A percentile compares a stretch with the other conserved stretches of the same genome.
Evolutionary conservation across 2,797 vertebrate genomes (phyloP).

Genomic region (Columba guinea): DNA sequence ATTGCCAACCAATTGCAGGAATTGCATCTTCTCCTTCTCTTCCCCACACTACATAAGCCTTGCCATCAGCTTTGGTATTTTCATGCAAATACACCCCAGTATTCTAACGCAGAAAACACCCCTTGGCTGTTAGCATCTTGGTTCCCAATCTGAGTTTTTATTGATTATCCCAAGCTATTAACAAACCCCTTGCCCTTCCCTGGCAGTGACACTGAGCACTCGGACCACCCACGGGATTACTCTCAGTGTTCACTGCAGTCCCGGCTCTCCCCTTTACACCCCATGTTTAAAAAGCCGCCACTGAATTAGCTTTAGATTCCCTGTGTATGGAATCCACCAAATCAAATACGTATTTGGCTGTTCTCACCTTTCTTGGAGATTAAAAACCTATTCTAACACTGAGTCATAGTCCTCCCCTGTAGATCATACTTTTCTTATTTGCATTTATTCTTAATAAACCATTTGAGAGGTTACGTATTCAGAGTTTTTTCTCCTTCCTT

Average conservation of each 20-base stretch:
- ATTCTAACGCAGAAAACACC: neutral
- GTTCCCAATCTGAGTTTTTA: neutral
- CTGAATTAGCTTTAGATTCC: neutral
- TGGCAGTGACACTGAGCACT: too few relatives aligned
- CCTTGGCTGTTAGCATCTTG: neutral
- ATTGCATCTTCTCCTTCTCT: neutral
- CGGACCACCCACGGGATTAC: neutral
- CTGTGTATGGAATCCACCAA: neutral
- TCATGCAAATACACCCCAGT: neutral
- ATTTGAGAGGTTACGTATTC: neutral
- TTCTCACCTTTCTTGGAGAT: neutral
- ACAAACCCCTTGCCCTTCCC: neutral
- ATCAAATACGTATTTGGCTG: neutral
- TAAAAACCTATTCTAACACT: neutral
- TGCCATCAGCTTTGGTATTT: neutral
- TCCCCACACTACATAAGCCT: rapidly evolving
- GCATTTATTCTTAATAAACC: neutral
- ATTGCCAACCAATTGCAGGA: neutral
- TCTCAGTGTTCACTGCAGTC: neutral
- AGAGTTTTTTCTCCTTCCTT: neutral
- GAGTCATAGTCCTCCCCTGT: neutral
- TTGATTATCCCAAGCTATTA: neutral
- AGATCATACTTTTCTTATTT: neutral
- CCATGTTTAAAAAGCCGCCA: neutral
- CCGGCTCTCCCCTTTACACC: neutral